phyloP scores from a whole-genome alignment of 1,140 invertebrate species.

The Tetraneura akinire region DNA sequence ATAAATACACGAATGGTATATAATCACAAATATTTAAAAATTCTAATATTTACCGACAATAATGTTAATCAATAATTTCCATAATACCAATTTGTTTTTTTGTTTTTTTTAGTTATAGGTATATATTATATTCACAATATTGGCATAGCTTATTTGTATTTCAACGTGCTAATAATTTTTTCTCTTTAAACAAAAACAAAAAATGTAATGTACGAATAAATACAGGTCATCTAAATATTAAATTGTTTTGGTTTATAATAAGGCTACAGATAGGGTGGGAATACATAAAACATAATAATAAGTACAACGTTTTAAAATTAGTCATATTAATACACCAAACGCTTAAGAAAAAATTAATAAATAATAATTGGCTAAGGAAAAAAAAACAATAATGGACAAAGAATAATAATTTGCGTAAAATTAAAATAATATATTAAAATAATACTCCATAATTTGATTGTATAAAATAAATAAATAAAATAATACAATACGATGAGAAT shows the following conservation, averaged over 20 bases:
- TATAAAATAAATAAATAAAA: conserved; percentile 31
- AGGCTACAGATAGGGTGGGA: too few relatives aligned
- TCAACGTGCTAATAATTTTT: conserved; percentile 10
- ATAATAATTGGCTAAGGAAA: too few relatives aligned
- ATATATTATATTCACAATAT: conserved; percentile 17
- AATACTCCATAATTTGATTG: neutral
- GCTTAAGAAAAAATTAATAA: too few relatives aligned
- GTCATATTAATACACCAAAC: too few relatives aligned
- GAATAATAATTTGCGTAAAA: too few relatives aligned
- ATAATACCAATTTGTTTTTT: neutral
- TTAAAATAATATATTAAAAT: neutral
- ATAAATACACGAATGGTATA: conserved; percentile 10
- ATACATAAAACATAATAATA: too few relatives aligned
- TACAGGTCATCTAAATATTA: neutral
- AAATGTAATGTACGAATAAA: neutral
- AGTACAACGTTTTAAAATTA: too few relatives aligned
- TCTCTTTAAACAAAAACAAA: conserved; percentile 2
- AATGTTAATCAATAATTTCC: conserved; percentile 2
- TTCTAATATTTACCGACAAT: conserved; percentile 7
- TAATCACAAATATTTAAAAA: conserved; percentile 33
- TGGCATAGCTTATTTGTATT: too few relatives aligned
- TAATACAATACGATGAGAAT: conserved; percentile 41
- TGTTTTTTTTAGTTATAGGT: too few relatives aligned
- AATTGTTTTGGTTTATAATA: neutral
- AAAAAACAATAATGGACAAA: too few relatives aligned